A percentile compares a stretch with the other conserved stretches of the same genome.
These are phyloP conservation scores for Lates japonicus DNA, from an alignment of 2,797 vertebrate species.

Conservation along the genomic window DNA sequence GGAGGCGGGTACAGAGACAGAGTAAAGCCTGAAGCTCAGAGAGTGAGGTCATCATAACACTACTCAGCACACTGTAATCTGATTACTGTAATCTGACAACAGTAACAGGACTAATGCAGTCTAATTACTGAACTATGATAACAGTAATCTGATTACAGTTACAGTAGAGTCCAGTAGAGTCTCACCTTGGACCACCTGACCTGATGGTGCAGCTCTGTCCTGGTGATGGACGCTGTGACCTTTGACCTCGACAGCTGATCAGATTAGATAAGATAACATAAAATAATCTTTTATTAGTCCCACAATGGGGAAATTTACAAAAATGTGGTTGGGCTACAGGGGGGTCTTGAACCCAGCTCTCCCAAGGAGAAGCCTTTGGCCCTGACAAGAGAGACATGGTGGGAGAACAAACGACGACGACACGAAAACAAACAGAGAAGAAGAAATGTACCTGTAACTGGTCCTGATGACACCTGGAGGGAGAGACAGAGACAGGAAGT, in stretches of 20 bases:
- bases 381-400: constrained; percentile 26
- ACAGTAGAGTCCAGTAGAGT: not conserved
- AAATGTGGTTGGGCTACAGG: too few relatives aligned
- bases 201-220: constrained; percentile 13
- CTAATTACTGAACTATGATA: not conserved
- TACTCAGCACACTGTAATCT: not conserved
- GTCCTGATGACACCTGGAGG: constrained; percentile 40
- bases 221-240: constrained; percentile 23
- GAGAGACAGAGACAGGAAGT: constrained; percentile 22
- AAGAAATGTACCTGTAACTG: constrained; percentile 52
- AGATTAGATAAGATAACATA: too few relatives aligned
- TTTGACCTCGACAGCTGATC: constrained; percentile 51
- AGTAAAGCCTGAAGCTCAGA: constrained; percentile 9
- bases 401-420: not conserved
- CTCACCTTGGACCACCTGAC: constrained; percentile 52
- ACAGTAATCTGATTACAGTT: not conserved
- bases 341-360: too few relatives aligned
- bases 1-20: constrained; percentile 19
- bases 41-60: constrained; percentile 23
- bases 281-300: too few relatives aligned
- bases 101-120: not conserved
- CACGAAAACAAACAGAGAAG: constrained; percentile 3
- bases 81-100: not conserved
- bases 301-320: too few relatives aligned
- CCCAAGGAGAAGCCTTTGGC: too few relatives aligned